Percentiles rank a stretch among this genome's conserved stretches.
These are phyloP conservation scores for Bombyx mandarina DNA, from an alignment of 1,140 invertebrate species.

Conservation along the genomic window DNA sequence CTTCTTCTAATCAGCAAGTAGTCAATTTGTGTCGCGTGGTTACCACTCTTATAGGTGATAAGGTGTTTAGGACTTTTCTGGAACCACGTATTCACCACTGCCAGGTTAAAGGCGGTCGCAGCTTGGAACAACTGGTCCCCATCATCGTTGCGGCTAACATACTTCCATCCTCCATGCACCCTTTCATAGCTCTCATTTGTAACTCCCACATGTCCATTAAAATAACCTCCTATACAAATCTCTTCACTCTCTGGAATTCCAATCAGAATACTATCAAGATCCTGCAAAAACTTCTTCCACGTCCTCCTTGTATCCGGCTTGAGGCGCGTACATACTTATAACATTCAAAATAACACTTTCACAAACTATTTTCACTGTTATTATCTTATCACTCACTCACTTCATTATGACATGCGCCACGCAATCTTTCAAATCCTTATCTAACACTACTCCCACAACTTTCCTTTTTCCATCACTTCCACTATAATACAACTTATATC, in stretches of 20 bases:
- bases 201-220: constrained; percentile 21
- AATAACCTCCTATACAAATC: constrained; percentile 13
- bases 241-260: constrained; percentile 4
- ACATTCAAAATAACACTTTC: constrained; percentile 11
- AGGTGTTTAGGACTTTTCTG: background rate
- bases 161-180: constrained; percentile 14
- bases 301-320: constrained; percentile 15
- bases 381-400: constrained; percentile 17
- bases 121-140: constrained; percentile 3
- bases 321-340: constrained; percentile 20
- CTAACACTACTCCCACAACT: constrained; percentile 13
- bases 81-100: constrained; percentile 14
- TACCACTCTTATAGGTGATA: constrained; percentile 6
- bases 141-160: constrained; percentile 8
- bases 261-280: constrained; percentile 4
- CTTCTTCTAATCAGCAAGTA: background rate
- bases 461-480: constrained; percentile 3
- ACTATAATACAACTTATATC: constrained; percentile 14
- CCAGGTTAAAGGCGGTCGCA: constrained; percentile 7
- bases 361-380: constrained; percentile 14
- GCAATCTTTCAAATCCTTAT: constrained; percentile 11
- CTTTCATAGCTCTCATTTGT: constrained; percentile 2
- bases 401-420: constrained; percentile 13
- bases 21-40: constrained; percentile 1
- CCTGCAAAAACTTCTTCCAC: constrained; percentile 10